Conservation (phyloP, 2,888 invertebrate genomes). For the Ormyrus rosae region DNA sequence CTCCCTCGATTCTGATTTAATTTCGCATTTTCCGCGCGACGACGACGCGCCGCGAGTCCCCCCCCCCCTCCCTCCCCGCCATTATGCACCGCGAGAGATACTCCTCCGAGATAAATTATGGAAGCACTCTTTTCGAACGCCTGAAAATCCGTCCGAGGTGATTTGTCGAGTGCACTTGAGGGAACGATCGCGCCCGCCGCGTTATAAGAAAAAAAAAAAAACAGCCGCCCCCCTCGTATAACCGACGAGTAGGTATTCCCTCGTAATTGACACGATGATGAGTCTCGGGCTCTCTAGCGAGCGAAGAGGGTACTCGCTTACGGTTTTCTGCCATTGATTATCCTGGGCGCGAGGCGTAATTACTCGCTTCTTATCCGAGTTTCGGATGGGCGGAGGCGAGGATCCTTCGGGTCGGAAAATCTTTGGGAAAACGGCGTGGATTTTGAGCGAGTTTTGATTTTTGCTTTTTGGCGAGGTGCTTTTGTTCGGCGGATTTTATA, state of each 20-base stretch:
- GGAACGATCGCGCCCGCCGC: neutral
- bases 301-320: neutral
- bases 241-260: neutral
- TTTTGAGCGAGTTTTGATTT: too few species aligned
- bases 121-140: neutral
- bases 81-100: too few species aligned
- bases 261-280: neutral
- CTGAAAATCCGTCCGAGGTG: neutral
- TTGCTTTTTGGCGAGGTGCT: too few species aligned
- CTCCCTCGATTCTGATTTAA: neutral
- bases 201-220: neutral
- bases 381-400: too few species aligned
- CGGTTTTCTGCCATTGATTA: constrained; percentile 1
- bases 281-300: neutral
- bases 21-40: neutral
- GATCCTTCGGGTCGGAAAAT: too few species aligned
- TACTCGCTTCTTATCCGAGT: too few species aligned
- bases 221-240: neutral
- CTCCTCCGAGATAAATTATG: constrained; percentile 1
- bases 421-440: too few species aligned
- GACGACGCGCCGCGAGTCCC: neutral
- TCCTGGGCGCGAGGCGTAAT: too few species aligned
- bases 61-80: neutral
- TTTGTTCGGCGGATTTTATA: too few species aligned
- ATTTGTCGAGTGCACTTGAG: neutral